Evolutionary conservation across 1,140 invertebrate genomes (phyloP).

Genomic region (Tetramorium parvispinum): DNA sequence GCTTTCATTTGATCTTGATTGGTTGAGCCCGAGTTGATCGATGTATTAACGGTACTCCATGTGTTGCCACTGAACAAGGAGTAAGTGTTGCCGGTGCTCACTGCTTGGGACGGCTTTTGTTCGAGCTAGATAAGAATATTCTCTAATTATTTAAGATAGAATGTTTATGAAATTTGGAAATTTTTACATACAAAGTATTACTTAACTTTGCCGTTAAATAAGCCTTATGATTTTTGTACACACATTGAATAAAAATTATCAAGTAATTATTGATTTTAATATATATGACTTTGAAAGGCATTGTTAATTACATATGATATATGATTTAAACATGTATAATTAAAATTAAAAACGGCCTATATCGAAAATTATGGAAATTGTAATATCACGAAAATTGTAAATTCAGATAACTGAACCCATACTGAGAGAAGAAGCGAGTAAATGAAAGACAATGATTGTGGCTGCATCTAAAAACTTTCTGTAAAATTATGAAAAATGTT

Average conservation of each 20-base stretch:
- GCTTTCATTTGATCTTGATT: constrained; percentile 76
- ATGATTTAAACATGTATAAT: not conserved
- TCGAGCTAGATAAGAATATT: constrained; percentile 70
- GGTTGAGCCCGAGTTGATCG: constrained; percentile 66
- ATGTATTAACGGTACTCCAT: constrained; percentile 79
- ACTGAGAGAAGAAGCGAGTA: not conserved
- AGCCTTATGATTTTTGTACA: not conserved
- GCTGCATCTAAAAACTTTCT: not conserved
- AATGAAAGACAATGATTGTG: not conserved
- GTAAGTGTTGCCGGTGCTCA: constrained; percentile 87
- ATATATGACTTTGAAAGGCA: not conserved
- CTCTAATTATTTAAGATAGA: not conserved
- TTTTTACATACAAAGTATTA: not conserved
- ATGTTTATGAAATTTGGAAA: not conserved
- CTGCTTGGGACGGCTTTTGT: constrained; percentile 73
- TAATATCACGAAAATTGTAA: not conserved
- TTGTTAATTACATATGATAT: not conserved
- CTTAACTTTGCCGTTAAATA: not conserved
- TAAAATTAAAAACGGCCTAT: not conserved
- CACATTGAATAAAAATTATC: constrained; percentile 5
- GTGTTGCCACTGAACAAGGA: constrained; percentile 89
- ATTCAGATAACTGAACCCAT: not conserved
- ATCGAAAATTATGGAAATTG: not conserved
- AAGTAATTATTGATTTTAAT: not conserved
- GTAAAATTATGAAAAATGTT: not conserved